phyloP scores from a whole-genome alignment of 2,888 invertebrate genomes.

The Steinernema hermaphroditum region DNA sequence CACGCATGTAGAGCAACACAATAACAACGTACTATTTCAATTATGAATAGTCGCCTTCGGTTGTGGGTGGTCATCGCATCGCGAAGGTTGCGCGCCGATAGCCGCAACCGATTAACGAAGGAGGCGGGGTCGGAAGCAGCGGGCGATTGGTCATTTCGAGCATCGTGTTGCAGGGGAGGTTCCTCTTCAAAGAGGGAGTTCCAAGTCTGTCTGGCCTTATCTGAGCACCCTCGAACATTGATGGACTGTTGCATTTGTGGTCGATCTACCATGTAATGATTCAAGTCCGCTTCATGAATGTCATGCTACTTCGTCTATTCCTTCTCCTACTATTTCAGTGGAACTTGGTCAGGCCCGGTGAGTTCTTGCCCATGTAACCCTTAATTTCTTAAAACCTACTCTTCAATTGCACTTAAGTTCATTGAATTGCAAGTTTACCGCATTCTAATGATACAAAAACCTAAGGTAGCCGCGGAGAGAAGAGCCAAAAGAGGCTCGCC shows the following conservation, averaged over 20 bases:
- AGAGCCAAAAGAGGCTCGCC: not conserved
- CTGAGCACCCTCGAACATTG: not conserved
- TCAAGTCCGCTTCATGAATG: not conserved
- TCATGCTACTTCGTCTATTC: not conserved
- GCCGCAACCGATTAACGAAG: constrained; percentile 30
- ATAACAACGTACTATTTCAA: constrained; percentile 13
- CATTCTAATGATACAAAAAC: not conserved
- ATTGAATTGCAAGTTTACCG: not conserved
- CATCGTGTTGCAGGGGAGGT: constrained; percentile 29
- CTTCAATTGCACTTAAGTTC: not conserved
- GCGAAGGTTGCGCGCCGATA: constrained; percentile 28
- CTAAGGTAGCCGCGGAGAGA: not conserved
- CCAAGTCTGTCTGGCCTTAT: constrained; percentile 8
- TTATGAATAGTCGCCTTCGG: constrained; percentile 15
- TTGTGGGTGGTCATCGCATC: constrained; percentile 22
- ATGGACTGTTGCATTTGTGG: not conserved
- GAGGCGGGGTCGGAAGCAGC: constrained; percentile 24
- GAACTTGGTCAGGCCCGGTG: not conserved
- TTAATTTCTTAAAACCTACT: not conserved
- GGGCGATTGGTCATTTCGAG: constrained; percentile 29
- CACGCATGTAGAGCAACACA: constrained; percentile 1
- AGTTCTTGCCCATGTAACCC: not conserved
- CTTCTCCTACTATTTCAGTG: not conserved
- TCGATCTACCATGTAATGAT: constrained; percentile 6
- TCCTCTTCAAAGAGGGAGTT: constrained; percentile 24